Evolutionary conservation across 2,113 vertebrate species (phyloP), one percentile per base, ranked within the genome.

Genomic region (Festucalex cinctus): DNA sequence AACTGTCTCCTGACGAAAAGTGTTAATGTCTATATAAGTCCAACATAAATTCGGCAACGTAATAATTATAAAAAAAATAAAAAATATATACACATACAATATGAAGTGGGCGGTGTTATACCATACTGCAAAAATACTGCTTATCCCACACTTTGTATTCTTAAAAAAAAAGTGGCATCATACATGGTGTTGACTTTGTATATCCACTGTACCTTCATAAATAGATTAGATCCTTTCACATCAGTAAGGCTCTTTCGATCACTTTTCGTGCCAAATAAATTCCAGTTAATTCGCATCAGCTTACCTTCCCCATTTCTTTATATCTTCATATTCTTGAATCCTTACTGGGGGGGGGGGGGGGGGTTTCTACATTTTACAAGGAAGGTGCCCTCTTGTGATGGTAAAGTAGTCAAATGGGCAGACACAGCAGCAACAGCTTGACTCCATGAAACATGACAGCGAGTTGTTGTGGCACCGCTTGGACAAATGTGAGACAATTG

Each of bases 401-500:
- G 65, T 49, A 5, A 9, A 46, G 69, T 61, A 70, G 41, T 48
- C 16, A 60, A 78, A 39, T 22, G 59, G 16, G 63, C 28, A 10
- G 49, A 68, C 44, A 16, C 37, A 74, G 58, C 51, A 37, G 73
- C 39, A 77, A 69, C 72, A 65, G 64, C 73, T 76, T 62, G 70
- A 63, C 77, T 78, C 54, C 72, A 75, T 78, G 16, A 49, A 68
- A 75, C 67, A 44, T 53, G 70, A 81, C 73, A 79, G 66, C 26
- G 56, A 81, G 74, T 76, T 75, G 69, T 77, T 78, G 66, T 82
- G 80, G 78, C 77, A 80, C 78, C 65, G 64, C 53, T 74, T 72
- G 54, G 75, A 67, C 12, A 41, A 76, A 61, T 53, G 49, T 17
- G 65, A 71, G 79, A 79, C 62, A n/a, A 68, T 81, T 81, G 81